Evolutionary conservation across 2,888 invertebrate genomes (phyloP).

Genomic region (Hipparchia sbordonii): DNA sequence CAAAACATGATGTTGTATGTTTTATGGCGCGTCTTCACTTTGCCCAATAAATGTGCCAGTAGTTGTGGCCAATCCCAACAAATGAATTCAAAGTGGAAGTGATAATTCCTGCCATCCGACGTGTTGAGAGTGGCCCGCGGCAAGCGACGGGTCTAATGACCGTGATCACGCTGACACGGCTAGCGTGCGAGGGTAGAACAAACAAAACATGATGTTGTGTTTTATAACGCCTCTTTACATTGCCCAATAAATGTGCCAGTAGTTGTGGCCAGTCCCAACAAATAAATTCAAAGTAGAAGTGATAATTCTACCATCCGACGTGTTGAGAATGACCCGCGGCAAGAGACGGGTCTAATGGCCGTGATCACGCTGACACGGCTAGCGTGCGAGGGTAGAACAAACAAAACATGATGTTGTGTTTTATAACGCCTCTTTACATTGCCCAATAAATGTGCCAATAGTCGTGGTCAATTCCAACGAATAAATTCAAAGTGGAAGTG

Average conservation of each 20-base stretch:
- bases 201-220: not conserved
- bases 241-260: too few relatives aligned
- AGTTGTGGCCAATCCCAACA: too few relatives aligned
- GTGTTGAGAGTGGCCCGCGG: constrained; percentile 16
- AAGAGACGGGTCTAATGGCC: not conserved
- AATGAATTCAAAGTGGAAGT: not conserved
- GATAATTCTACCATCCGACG: constrained; percentile 9
- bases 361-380: constrained; percentile 1
- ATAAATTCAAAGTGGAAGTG: too few relatives aligned
- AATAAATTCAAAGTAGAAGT: not conserved
- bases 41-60: too few relatives aligned
- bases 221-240: not conserved
- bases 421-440: too few relatives aligned
- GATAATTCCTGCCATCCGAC: constrained; percentile 8
- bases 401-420: not conserved
- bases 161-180: not conserved
- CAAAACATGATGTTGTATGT: too few relatives aligned
- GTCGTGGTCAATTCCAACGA: too few relatives aligned
- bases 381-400: constrained; percentile 3
- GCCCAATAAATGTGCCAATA: too few relatives aligned
- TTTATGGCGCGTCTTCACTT: too few relatives aligned
- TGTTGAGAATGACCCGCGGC: constrained; percentile 14
- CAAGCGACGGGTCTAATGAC: constrained; percentile 9
- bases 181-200: not conserved
- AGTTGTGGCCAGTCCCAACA: too few relatives aligned